phyloP scores from a whole-genome alignment of 2,113 vertebrate genomes.

The Camelus bactrianus region DNA sequence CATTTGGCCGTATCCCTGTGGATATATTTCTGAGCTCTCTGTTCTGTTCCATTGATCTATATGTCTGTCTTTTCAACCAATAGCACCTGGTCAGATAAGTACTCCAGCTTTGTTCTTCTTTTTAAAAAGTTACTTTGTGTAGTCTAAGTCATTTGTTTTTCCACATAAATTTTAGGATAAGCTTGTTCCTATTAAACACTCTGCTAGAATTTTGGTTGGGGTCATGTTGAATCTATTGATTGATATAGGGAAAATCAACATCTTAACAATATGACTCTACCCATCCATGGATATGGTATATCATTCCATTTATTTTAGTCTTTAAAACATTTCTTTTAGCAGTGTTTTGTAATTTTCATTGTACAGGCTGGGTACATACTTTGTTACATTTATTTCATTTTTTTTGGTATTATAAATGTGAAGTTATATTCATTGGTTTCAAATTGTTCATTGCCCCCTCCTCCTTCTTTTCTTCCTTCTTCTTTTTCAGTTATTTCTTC shows the following conservation, averaged over 20 bases:
- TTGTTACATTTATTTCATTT: neutral
- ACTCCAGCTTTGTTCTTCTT: neutral
- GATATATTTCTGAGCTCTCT: neutral
- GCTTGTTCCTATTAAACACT: neutral
- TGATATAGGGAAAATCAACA: neutral
- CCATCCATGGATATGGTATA: constrained; percentile 29
- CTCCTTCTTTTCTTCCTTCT: neutral
- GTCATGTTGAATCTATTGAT: neutral
- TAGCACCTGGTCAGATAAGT: neutral
- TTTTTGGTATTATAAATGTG: neutral
- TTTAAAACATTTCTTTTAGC: neutral
- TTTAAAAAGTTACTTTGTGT: neutral
- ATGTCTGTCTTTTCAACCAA: neutral
- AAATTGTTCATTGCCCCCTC: neutral
- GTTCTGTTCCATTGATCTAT: neutral
- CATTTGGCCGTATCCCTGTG: neutral
- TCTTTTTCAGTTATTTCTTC: neutral
- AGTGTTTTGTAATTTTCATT: neutral
- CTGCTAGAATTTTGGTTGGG: neutral
- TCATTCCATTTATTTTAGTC: neutral
- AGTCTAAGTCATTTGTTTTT: neutral
- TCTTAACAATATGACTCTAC: neutral
- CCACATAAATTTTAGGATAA: neutral
- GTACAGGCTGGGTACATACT: neutral
- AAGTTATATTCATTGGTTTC: neutral